These are phyloP conservation scores for Felis chaus DNA, from an alignment of 2,113 vertebrate genomes.

Conservation along the genomic window DNA sequence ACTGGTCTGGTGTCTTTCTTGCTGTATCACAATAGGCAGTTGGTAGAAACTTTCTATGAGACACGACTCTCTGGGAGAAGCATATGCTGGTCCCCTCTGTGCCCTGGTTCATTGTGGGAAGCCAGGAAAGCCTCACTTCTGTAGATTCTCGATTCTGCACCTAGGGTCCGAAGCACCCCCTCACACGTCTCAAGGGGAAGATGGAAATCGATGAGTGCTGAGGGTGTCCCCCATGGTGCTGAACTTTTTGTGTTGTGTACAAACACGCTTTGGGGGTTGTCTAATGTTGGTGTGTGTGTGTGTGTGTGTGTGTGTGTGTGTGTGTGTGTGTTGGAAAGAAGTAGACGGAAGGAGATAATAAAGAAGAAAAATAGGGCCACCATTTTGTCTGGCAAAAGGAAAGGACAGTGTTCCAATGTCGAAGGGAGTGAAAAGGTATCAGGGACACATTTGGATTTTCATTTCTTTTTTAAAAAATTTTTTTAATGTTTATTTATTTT, in stretches of 20 bases:
- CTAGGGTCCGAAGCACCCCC: rapidly evolving
- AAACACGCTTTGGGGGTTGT: background rate
- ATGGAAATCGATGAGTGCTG: rapidly evolving
- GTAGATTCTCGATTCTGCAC: background rate
- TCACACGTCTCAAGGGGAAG: background rate
- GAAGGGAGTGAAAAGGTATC: background rate
- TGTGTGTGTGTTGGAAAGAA: too few relatives aligned
- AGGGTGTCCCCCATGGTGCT: rapidly evolving
- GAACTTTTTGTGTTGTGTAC: background rate
- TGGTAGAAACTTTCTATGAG: background rate
- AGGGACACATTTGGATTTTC: background rate
- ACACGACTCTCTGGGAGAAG: too few relatives aligned
- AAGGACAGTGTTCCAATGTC: too few relatives aligned
- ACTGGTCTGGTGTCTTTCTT: too few relatives aligned
- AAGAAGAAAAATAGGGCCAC: background rate
- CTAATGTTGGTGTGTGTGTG: background rate
- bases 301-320: too few relatives aligned
- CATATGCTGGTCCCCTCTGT: rapidly evolving
- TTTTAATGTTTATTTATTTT: too few relatives aligned
- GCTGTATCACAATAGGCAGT: background rate
- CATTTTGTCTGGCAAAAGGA: background rate
- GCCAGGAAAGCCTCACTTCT: background rate
- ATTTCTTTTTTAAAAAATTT: rapidly evolving
- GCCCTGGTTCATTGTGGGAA: rapidly evolving
- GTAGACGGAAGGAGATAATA: background rate